Evolutionary conservation across 2,888 invertebrate genomes (phyloP).

Genomic region (Aquatica leii): DNA sequence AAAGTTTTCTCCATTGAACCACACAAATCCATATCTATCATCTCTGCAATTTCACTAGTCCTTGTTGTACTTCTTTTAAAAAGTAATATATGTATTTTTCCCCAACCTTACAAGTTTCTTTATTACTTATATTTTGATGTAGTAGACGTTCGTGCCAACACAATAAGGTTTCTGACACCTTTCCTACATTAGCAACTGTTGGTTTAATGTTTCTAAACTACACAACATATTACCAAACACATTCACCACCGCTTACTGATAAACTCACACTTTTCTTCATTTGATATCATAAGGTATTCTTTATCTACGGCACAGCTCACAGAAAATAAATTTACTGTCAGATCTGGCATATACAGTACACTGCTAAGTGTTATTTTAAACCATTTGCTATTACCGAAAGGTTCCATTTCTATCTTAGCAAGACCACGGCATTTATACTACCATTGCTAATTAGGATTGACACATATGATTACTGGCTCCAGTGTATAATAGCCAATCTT

Average conservation of each 20-base stretch:
- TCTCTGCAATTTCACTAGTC: neutral
- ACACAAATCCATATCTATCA: neutral
- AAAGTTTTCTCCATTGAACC: neutral
- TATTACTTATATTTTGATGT: neutral
- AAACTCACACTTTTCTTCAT: slow-evolving; percentile 31
- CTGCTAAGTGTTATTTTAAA: slow-evolving; percentile 25
- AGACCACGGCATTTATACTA: too few relatives aligned
- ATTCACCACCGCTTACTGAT: too few relatives aligned
- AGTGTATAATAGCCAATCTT: too few relatives aligned
- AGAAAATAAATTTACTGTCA: slow-evolving; percentile 42
- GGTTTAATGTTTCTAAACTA: neutral
- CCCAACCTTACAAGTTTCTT: neutral
- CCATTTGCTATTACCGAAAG: slow-evolving; percentile 14
- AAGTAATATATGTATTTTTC: neutral
- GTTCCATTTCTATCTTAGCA: too few relatives aligned
- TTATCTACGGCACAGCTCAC: slow-evolving; percentile 39
- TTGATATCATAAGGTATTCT: slow-evolving; percentile 34
- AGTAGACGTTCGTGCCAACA: neutral
- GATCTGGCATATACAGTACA: slow-evolving; percentile 39
- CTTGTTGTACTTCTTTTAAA: neutral
- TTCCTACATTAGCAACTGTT: neutral
- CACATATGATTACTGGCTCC: too few relatives aligned
- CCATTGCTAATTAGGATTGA: too few relatives aligned
- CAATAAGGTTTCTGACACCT: neutral
- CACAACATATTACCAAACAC: too few relatives aligned